Evolutionary conservation across 2,113 vertebrate species (phyloP), one percentile per base, ranked within the genome.

Genomic region (Solea solea): DNA sequence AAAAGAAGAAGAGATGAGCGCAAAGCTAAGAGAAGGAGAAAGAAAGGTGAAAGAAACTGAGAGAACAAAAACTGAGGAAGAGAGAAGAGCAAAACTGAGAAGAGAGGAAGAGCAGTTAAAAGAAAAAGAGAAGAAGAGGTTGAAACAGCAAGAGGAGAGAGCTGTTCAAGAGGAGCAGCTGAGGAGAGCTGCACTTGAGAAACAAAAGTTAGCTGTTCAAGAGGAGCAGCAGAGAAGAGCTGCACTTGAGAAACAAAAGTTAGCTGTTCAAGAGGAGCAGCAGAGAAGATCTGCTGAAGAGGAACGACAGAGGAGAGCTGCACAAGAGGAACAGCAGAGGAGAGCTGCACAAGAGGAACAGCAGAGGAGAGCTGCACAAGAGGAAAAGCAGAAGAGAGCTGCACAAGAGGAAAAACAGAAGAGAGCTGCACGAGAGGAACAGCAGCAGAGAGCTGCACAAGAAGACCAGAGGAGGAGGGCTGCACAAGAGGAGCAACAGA

Each of bases 21-120:
- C 41, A 66, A 70, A 71, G 3, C 48, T 73, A 75, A 58, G 3
- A 52, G 41, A 63, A 45, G 68, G 84, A 51, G 60, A 66, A 57
- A 57, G 15, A 8, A 77, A 9, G 65, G 41, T 55, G 2, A 57
- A 21, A 44, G 16, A 82, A 72, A 65, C 0, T 8, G 60, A 67
- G 49, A 67, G 10, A 21, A 58, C 28, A 13, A 50, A 60, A 14
- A 58, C n/a, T 25, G 53, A 68, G 27, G 73, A 82, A 4, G 39
- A 57, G 14, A 60, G 39, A 8, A 53, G 25, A 69, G n/a, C 7
- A 16, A 59, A 74, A 52, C 2, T 62, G 10, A 75, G 40, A 53
- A 49, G 34, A 7, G 75, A 72, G 25, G 72, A 74, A 62, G 16
- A 45, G 44, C 14, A 1, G 48, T 39, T 27, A 6, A 61, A 46